Evolutionary conservation across 2,888 invertebrate species (phyloP).

Genomic region (Megastigmus dorsalis): DNA sequence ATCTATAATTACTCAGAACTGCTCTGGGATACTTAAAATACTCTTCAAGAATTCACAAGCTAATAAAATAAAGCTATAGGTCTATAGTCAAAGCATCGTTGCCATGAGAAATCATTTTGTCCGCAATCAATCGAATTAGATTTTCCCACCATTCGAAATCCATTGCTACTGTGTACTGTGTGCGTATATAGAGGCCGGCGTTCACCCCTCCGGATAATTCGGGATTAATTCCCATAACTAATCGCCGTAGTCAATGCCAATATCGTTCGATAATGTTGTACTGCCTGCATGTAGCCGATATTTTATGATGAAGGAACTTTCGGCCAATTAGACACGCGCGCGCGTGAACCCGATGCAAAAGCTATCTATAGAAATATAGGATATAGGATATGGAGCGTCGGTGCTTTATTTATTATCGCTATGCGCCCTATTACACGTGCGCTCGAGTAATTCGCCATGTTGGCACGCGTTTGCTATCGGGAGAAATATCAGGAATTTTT

Average conservation of each 20-base stretch:
- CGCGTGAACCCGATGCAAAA: not conserved
- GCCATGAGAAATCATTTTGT: constrained; percentile 41
- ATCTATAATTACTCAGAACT: too few relatives aligned
- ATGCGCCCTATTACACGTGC: constrained; percentile 1
- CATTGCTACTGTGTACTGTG: not conserved
- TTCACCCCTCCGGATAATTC: constrained; percentile 38
- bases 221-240: constrained; percentile 56
- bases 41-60: too few relatives aligned
- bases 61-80: constrained; percentile 17
- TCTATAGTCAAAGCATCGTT: constrained; percentile 35
- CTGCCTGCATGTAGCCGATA: not conserved
- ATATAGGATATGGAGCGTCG: not conserved
- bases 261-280: constrained; percentile 47
- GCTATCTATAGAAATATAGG: too few relatives aligned
- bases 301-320: constrained; percentile 31
- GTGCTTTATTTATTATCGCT: constrained; percentile 33
- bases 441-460: not conserved
- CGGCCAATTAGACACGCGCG: constrained; percentile 26
- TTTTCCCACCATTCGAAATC: constrained; percentile 51
- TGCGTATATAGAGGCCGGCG: not conserved
- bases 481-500: not conserved
- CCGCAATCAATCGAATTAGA: constrained; percentile 56
- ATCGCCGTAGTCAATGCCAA: constrained; percentile 41
- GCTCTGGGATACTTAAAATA: too few relatives aligned
- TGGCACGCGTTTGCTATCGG: not conserved